These are phyloP conservation scores for Ascidia mentula DNA, from an alignment of 23 tunicate genomes.

Conservation along the genomic window DNA sequence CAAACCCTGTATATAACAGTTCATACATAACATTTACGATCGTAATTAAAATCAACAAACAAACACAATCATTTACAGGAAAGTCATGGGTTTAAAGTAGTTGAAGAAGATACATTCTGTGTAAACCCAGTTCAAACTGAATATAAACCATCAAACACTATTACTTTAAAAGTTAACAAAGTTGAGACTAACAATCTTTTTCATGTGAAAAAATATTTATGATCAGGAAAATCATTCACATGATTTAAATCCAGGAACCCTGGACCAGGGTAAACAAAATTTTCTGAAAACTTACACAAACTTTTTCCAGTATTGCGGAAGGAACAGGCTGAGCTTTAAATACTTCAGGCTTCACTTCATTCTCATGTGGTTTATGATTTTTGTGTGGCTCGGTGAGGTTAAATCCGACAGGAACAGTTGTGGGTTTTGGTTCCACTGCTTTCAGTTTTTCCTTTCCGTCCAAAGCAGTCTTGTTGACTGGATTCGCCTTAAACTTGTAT, in stretches of 20 bases:
- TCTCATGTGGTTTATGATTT: neutral
- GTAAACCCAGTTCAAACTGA: neutral
- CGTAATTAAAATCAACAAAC: neutral
- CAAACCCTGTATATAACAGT: constrained; percentile 9
- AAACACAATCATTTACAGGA: too few relatives aligned
- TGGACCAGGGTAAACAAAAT: too few relatives aligned
- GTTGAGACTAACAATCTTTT: too few relatives aligned
- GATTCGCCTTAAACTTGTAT: constrained; percentile 32
- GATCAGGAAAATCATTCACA: too few relatives aligned
- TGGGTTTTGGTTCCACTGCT: constrained; percentile 23
- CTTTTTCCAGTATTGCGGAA: constrained; percentile 15
- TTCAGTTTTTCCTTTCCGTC: neutral
- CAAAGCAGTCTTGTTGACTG: constrained; percentile 12
- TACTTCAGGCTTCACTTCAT: constrained; percentile 15
- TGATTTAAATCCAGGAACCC: neutral
- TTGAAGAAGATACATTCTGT: too few relatives aligned
- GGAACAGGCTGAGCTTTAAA: constrained; percentile 52
- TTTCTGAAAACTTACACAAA: constrained; percentile 9
- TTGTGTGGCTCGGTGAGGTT: constrained; percentile 17
- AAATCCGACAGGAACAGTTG: constrained; percentile 33
- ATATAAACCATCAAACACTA: neutral
- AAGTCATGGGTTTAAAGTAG: too few relatives aligned
- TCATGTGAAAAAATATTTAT: too few relatives aligned
- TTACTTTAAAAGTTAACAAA: too few relatives aligned
- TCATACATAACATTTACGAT: neutral